Evolutionary conservation across 2,888 invertebrate species (phyloP).

Genomic region (Allacma fusca): DNA sequence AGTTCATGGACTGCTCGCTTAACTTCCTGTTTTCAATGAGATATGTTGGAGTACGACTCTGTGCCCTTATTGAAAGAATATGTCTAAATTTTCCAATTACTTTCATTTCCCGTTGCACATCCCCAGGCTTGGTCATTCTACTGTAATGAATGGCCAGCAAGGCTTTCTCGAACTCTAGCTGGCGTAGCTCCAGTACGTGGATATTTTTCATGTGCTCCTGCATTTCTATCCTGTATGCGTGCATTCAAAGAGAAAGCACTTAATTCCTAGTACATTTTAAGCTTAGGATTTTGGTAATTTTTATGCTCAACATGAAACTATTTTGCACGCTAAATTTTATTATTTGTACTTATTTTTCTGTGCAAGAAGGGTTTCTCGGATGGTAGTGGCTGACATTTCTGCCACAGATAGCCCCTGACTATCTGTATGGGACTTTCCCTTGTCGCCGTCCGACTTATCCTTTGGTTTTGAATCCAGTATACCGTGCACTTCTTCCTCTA

Average conservation of each 20-base stretch:
- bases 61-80: too few species aligned
- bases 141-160: too few species aligned
- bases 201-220: constrained; percentile 55
- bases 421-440: constrained; percentile 17
- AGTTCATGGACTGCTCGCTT: too few species aligned
- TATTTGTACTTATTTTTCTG: constrained; percentile 54
- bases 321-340: not conserved
- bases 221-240: constrained; percentile 51
- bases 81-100: too few species aligned
- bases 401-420: constrained; percentile 40
- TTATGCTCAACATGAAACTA: not conserved
- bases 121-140: too few species aligned
- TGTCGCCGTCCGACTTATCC: not conserved
- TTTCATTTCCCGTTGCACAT: too few species aligned
- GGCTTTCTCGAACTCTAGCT: too few species aligned
- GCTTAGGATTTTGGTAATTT: too few species aligned
- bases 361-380: constrained; percentile 54
- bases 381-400: constrained; percentile 54
- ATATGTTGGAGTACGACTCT: too few species aligned
- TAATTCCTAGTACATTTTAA: not conserved
- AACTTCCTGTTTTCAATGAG: too few species aligned
- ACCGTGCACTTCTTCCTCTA: constrained; percentile 40
- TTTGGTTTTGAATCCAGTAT: not conserved
- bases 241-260: not conserved
- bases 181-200: constrained; percentile 50